Evolutionary conservation across 2,888 invertebrate species (phyloP).

Genomic region (Epiperipatus broadwayi): DNA sequence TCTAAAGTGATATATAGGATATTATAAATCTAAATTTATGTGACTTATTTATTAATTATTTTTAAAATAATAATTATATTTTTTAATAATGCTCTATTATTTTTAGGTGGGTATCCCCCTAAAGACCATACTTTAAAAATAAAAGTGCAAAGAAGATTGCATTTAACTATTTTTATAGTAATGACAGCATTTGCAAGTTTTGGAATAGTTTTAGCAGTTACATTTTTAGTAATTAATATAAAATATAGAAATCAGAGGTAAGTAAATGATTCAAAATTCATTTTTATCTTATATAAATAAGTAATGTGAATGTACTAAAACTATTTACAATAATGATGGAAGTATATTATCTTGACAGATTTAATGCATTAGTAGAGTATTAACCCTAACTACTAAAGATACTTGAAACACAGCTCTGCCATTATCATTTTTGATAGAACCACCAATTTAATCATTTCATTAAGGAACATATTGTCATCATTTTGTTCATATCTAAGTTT

Average conservation of each 20-base stretch:
- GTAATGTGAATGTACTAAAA: too few relatives aligned
- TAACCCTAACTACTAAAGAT: too few relatives aligned
- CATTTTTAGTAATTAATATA: conserved; percentile 84
- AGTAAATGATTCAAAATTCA: conserved; percentile 18
- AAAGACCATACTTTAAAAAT: conserved; percentile 74
- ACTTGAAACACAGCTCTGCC: too few relatives aligned
- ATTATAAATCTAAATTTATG: background rate
- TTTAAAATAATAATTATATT: conserved; percentile 1
- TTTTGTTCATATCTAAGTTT: too few relatives aligned
- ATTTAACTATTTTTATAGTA: conserved; percentile 74
- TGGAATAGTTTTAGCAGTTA: conserved; percentile 72
- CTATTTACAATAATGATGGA: too few relatives aligned
- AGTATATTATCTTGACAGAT: too few relatives aligned
- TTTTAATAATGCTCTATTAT: conserved; percentile 36
- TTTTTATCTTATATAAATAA: too few relatives aligned
- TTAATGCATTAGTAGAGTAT: too few relatives aligned
- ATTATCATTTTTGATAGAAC: too few relatives aligned
- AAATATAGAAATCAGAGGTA: conserved; percentile 84
- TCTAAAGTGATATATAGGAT: too few relatives aligned
- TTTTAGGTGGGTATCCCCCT: conserved; percentile 44
- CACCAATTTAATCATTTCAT: too few relatives aligned
- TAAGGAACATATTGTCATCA: too few relatives aligned
- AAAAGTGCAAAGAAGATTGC: conserved; percentile 74
- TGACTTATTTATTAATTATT: background rate
- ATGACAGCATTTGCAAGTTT: conserved; percentile 67